Conservation (phyloP, 2,113 vertebrate genomes). For the Heterochromis multidens region DNA sequence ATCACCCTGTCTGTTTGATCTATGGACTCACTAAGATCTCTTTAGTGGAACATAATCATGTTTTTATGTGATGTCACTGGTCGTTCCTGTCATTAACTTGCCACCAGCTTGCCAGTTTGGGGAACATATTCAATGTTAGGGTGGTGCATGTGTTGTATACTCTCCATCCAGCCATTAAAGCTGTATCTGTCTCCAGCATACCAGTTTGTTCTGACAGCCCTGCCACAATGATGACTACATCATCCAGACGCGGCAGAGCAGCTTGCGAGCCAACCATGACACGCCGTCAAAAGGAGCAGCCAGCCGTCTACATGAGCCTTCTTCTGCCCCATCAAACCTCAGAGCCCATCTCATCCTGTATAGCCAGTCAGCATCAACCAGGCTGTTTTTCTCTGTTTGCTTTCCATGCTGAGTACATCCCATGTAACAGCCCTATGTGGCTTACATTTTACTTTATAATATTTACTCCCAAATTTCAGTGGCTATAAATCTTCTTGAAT, state of each 20-base stretch:
- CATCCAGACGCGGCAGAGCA: slow-evolving; percentile 82
- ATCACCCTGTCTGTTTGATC: slow-evolving; percentile 54
- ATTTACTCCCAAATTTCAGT: neutral
- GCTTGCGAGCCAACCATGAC: slow-evolving; percentile 86
- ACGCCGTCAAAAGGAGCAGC: slow-evolving; percentile 88
- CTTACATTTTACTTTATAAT: neutral
- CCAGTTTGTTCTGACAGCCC: slow-evolving; percentile 89
- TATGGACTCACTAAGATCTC: slow-evolving; percentile 49
- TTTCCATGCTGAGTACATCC: neutral
- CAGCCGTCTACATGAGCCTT: slow-evolving; percentile 77
- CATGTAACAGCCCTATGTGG: neutral
- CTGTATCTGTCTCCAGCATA: slow-evolving; percentile 77
- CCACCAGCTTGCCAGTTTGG: slow-evolving; percentile 88
- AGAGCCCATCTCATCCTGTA: slow-evolving; percentile 46
- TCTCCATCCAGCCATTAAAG: slow-evolving; percentile 83
- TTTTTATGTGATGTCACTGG: slow-evolving; percentile 65
- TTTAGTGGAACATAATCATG: slow-evolving; percentile 59
- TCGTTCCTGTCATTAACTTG: slow-evolving; percentile 80
- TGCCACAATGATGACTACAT: slow-evolving; percentile 91
- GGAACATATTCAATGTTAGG: slow-evolving; percentile 92
- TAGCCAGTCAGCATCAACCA: slow-evolving; percentile 11
- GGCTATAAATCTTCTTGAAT: slow-evolving; percentile 49
- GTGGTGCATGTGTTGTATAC: slow-evolving; percentile 88
- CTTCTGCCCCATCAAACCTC: slow-evolving; percentile 87
- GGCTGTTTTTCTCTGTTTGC: slow-evolving; percentile 22